Evolutionary conservation across 1,140 invertebrate genomes (phyloP).

Genomic region (Manduca sexta): DNA sequence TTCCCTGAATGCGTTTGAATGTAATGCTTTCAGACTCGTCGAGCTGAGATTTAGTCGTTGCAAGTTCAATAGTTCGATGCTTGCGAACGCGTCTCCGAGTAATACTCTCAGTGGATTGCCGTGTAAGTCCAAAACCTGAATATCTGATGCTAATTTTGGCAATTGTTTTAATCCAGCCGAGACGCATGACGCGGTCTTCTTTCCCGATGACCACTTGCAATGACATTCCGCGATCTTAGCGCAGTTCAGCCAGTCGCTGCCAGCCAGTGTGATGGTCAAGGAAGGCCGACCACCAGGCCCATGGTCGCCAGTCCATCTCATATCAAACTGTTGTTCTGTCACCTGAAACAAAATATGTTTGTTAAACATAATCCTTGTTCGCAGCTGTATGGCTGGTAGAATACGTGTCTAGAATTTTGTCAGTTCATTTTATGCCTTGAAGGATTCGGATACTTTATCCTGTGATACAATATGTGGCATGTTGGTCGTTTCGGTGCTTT

Average conservation of each 20-base stretch:
- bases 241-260: constrained; percentile 82
- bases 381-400: neutral
- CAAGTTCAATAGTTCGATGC: constrained; percentile 85
- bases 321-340: constrained; percentile 32
- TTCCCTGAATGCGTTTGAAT: constrained; percentile 87
- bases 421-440: no score
- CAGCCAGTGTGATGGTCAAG: constrained; percentile 41
- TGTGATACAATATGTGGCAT: no score
- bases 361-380: neutral
- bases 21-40: constrained; percentile 81
- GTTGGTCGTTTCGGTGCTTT: no score
- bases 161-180: constrained; percentile 81
- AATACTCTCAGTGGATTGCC: constrained; percentile 83
- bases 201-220: constrained; percentile 92
- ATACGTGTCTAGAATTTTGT: no score
- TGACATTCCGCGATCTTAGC: constrained; percentile 82
- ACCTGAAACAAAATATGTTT: constrained; percentile 45
- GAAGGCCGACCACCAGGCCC: constrained; percentile 39
- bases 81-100: constrained; percentile 84
- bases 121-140: constrained; percentile 88
- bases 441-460: no score
- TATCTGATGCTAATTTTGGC: constrained; percentile 84
- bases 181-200: constrained; percentile 88
- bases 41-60: constrained; percentile 86
- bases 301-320: constrained; percentile 58